These are phyloP conservation scores for Drosophila fuyamai DNA, from an alignment of 1,140 invertebrate genomes.

Conservation along the genomic window DNA sequence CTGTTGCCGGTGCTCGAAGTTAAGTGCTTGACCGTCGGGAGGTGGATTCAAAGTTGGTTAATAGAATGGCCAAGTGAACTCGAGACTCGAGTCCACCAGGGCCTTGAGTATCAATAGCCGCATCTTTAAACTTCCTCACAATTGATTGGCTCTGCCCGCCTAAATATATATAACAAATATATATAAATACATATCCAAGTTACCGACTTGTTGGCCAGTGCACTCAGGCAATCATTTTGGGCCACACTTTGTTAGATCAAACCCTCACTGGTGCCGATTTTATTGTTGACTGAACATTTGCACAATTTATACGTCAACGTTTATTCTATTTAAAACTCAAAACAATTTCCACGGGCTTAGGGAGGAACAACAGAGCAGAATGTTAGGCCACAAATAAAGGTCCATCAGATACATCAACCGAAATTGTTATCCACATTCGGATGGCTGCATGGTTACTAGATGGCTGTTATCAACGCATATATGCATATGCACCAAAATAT, in stretches of 20 bases:
- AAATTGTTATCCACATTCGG: slow-evolving; percentile 71
- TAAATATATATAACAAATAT: background rate
- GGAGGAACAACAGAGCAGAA: slow-evolving; percentile 27
- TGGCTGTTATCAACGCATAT: slow-evolving; percentile 46
- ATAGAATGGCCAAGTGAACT: slow-evolving; percentile 42
- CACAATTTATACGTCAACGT: slow-evolving; percentile 79
- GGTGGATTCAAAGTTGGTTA: slow-evolving; percentile 37
- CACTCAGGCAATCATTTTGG: slow-evolving; percentile 72
- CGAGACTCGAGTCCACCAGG: slow-evolving; percentile 24
- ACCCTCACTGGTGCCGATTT: slow-evolving; percentile 38
- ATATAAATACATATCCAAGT: slow-evolving; percentile 7
- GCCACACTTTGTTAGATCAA: slow-evolving; percentile 57
- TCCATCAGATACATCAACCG: slow-evolving; percentile 66
- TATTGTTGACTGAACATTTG: slow-evolving; percentile 75
- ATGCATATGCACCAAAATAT: slow-evolving; percentile 41
- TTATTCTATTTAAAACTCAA: slow-evolving; percentile 79
- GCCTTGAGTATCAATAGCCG: slow-evolving; percentile 36
- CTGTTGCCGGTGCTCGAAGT: slow-evolving; percentile 41
- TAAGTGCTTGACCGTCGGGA: slow-evolving; percentile 55
- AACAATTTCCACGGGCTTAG: slow-evolving; percentile 75
- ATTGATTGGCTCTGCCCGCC: slow-evolving; percentile 19
- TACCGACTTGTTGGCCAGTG: slow-evolving; percentile 52
- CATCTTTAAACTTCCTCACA: slow-evolving; percentile 30
- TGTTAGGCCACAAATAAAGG: slow-evolving; percentile 46
- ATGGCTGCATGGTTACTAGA: slow-evolving; percentile 32